phyloP scores from a whole-genome alignment of 2,113 vertebrate genomes.

The Percina caprodes region DNA sequence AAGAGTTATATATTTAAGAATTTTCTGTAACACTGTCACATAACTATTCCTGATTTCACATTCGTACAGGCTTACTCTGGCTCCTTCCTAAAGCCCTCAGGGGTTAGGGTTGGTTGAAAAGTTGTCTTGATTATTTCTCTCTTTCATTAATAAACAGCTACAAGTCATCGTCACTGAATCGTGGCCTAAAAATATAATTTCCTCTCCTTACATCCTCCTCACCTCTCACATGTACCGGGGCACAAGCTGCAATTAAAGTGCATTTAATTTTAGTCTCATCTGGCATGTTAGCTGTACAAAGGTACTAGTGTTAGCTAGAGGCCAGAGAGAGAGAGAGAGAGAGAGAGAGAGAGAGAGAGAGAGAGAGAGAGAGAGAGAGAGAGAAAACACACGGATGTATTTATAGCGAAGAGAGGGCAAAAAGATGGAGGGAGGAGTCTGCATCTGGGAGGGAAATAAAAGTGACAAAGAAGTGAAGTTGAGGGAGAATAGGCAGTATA shows the following conservation, averaged over 20 bases:
- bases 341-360: neutral
- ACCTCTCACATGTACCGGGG: slow-evolving; percentile 33
- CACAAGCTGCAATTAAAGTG: slow-evolving; percentile 66
- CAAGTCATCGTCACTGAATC: slow-evolving; percentile 18
- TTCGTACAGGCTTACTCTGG: neutral
- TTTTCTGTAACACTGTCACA: neutral
- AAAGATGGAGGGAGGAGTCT: slow-evolving; percentile 35
- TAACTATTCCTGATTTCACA: neutral
- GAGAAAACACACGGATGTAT: slow-evolving; percentile 62
- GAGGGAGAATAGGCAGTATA: neutral
- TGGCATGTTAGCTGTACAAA: slow-evolving; percentile 68
- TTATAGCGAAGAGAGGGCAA: slow-evolving; percentile 61
- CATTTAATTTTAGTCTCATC: slow-evolving; percentile 78
- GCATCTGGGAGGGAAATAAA: slow-evolving; percentile 17
- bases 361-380: too few relatives aligned
- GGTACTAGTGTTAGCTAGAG: slow-evolving; percentile 71
- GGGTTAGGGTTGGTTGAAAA: neutral
- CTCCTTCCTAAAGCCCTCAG: slow-evolving; percentile 3
- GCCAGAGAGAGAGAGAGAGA: slow-evolving; percentile 43
- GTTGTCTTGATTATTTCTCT: slow-evolving; percentile 3
- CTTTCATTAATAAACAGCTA: slow-evolving; percentile 35
- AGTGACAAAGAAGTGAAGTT: neutral
- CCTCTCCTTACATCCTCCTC: slow-evolving; percentile 51
- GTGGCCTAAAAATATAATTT: slow-evolving; percentile 60
- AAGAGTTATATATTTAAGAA: too few relatives aligned